Evolutionary conservation across 2,113 vertebrate genomes (phyloP), one percentile per base, ranked within the genome.

Genomic region (Leuciscus idus): DNA sequence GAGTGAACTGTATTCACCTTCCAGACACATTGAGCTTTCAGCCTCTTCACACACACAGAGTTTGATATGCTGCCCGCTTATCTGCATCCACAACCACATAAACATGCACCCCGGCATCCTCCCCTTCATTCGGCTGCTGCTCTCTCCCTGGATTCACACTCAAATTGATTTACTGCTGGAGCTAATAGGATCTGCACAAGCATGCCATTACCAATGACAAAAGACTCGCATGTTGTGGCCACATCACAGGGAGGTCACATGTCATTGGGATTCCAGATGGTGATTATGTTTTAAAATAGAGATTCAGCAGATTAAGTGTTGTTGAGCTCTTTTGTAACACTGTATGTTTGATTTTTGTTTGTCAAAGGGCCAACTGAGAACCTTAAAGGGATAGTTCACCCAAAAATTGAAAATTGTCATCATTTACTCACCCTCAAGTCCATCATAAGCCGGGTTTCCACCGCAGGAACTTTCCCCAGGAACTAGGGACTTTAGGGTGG

Each of bases 101-200:
- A 61, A 48, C 79, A 81, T 81, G 79, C 79, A 46, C n/a, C 6
- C 57, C 1, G 4, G 17, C 73, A 5, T 68, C n/a, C n/a, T 17
- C 4, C 30, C 50, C 4, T 79, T 66, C 43, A 36, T 21, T 33
- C 17, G 23, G 26, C 48, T 70, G 15, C 28, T 77, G 33, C 57
- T 72, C 84, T 59, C 84, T 81, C 59, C 17, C 59, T 28, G 59
- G 59, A 81, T 81, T 81, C 79, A 81, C 79, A 48, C 79, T 48
- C 79, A 81, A 64, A 81, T 84, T 61, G 68, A 74, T 73, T 84
- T 75, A 73, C 68, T 52, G 48, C 79, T 68, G 50, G 50, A 79
- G 78, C 76, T 79, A 85, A 85, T 46, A 85, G 76, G 84, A 85
- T 85, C 36, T 9, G 4, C 84, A 28, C 64, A 43, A 80, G 84